A percentile compares a stretch with the other conserved stretches of the same genome.
Evolutionary conservation across 2,797 vertebrate species (phyloP).

Genomic region (Pangasius mekongensis): DNA sequence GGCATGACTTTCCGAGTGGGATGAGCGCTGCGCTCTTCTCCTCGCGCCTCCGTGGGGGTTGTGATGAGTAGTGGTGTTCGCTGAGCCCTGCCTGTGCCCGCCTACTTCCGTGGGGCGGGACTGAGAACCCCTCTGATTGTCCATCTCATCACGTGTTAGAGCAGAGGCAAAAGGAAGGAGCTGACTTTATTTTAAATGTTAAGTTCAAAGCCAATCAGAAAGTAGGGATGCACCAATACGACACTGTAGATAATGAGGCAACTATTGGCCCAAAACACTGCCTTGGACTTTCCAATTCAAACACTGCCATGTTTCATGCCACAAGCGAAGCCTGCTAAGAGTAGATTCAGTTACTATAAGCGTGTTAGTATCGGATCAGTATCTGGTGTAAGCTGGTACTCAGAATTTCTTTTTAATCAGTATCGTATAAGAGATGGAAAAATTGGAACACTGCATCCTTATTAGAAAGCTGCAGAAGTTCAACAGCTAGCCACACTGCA

Average conservation of each 20-base stretch:
- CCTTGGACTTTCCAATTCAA: not conserved
- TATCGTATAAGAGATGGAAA: not conserved
- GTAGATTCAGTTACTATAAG: not conserved
- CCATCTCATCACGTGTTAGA: constrained; percentile 59
- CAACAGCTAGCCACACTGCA: not conserved
- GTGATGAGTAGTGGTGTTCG: constrained; percentile 55
- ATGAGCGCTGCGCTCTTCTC: constrained; percentile 55
- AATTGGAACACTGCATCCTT: not conserved
- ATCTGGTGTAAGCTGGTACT: not conserved
- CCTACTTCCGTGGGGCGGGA: constrained; percentile 65
- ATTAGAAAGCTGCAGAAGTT: not conserved
- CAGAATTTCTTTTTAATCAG: not conserved
- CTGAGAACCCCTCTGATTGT: constrained; percentile 54
- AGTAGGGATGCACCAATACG: constrained; percentile 46
- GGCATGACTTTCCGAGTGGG: constrained; percentile 68
- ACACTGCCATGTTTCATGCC: not conserved
- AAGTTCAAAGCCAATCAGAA: constrained; percentile 13
- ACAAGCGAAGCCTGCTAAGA: not conserved
- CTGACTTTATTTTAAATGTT: constrained; percentile 23
- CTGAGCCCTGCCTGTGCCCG: constrained; percentile 49
- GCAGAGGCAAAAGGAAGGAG: constrained; percentile 56
- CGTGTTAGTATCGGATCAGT: not conserved
- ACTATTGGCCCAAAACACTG: not conserved
- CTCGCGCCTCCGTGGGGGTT: constrained; percentile 62
- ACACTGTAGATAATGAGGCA: not conserved